Base-by-base conservation (phyloP, 2,113 vertebrate genomes). In the Falcunculus frontatus region DNA sequence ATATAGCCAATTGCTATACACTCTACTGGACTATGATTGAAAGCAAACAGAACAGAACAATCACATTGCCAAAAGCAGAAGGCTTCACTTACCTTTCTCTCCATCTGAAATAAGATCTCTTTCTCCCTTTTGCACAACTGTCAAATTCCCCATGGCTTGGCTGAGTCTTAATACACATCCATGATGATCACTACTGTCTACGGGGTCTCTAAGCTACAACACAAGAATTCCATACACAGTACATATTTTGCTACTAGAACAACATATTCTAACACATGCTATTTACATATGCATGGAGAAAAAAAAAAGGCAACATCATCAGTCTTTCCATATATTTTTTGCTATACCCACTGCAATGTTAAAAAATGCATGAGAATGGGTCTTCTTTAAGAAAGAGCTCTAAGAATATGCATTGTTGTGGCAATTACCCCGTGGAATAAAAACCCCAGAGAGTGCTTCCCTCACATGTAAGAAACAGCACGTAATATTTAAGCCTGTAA, bases 71-170 rank as follows among this genome's bases (percentile, higher is more conserved):
- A 22, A 73, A 93, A 88, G 37, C 72, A 84, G 53, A 46, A 84
- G 35, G 27, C 56, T 92, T 78, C 75, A 97, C 98, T 97, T 87
- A 99, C 99, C 98, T 80, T 98, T 99, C 57, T 97, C 98, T 85
- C 99, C 99, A 4, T 99, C 98, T 16, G 99, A 98, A 91, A 99
- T 99, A 52, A 99, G 97, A 93, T 99, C 99, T 86, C 97, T 98
- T 65, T 99, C 98, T 88, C 99, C 99, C 95, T 99, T 99, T 46
- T 98, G 98, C 95, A 99, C 98, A 97, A 99, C 78, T 4, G 99
- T 99, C 93, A 99, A 94, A 86, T 99, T 99, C 21, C 99, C 99
- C 98, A 99, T 98, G 88, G 99, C 99, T 81, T 97, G 98, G 85
- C 99, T 99, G 93, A 99, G 98, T 93, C 98, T 98, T 97, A 98